Conservation (phyloP, 2,113 vertebrate genomes). For the Ageneiosus marmoratus region DNA sequence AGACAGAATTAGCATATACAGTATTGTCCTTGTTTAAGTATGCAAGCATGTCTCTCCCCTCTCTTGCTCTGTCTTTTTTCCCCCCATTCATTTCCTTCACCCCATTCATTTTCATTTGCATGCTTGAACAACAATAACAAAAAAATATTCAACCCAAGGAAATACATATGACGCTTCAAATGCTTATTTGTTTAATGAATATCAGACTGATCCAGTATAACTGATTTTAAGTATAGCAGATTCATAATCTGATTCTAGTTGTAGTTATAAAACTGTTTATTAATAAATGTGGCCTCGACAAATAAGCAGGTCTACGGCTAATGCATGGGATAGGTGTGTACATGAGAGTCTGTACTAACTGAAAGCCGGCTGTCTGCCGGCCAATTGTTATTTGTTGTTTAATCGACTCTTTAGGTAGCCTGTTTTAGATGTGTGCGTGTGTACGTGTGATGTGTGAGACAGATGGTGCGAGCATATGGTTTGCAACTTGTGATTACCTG, state of each 20-base stretch:
- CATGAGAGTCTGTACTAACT: neutral
- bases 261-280: neutral
- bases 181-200: neutral
- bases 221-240: neutral
- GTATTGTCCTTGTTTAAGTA: constrained; percentile 43
- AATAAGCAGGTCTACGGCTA: neutral
- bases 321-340: neutral
- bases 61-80: neutral
- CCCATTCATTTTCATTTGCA: neutral
- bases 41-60: neutral
- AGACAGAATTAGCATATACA: constrained; percentile 45
- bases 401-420: constrained; percentile 47
- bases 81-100: too few species aligned
- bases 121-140: neutral
- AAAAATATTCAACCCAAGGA: neutral
- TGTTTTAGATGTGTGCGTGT: constrained; percentile 38
- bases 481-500: constrained; percentile 64
- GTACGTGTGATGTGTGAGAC: constrained; percentile 51
- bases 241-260: neutral
- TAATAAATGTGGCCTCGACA: neutral
- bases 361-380: constrained; percentile 26
- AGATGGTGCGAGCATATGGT: constrained; percentile 77
- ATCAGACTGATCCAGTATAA: neutral
- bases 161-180: neutral
- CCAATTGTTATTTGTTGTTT: constrained; percentile 53